Evolutionary conservation across 2,888 invertebrate genomes (phyloP).

Genomic region (Zygogramma bicolorata): DNA sequence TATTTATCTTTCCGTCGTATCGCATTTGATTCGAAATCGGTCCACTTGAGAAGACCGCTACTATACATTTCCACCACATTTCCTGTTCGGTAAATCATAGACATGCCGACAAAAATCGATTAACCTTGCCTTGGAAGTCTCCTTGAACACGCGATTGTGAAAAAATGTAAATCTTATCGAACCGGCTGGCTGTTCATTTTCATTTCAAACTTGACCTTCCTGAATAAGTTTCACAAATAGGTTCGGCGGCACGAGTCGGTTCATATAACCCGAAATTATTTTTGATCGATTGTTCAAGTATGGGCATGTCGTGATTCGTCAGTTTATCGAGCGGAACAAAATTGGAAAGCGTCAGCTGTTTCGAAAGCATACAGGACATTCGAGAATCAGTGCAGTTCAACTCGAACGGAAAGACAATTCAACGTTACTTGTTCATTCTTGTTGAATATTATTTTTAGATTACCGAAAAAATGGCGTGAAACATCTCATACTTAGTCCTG

Average conservation of each 20-base stretch:
- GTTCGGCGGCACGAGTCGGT: too few relatives aligned
- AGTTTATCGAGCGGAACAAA: neutral
- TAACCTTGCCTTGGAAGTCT: constrained; percentile 26
- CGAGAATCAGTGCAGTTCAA: neutral
- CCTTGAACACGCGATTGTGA: constrained; percentile 26
- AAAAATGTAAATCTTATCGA: constrained; percentile 25
- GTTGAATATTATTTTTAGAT: too few relatives aligned
- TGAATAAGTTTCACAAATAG: constrained; percentile 1
- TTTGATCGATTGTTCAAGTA: neutral
- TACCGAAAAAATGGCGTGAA: too few relatives aligned
- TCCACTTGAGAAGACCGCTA: neutral
- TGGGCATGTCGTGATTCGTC: neutral
- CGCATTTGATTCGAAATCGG: neutral
- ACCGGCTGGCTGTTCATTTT: constrained; percentile 1
- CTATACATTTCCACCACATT: neutral
- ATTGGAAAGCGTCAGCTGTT: too few relatives aligned
- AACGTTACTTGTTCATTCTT: too few relatives aligned
- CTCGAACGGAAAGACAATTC: too few relatives aligned
- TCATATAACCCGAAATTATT: neutral
- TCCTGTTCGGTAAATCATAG: constrained; percentile 9
- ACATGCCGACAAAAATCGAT: constrained; percentile 9
- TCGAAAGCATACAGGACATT: neutral
- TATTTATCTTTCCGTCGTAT: neutral
- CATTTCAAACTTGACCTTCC: constrained; percentile 21
- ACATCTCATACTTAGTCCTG: too few relatives aligned